Evolutionary conservation across 1,140 invertebrate species (phyloP).

Genomic region (Trachymyrmex septentrionalis): DNA sequence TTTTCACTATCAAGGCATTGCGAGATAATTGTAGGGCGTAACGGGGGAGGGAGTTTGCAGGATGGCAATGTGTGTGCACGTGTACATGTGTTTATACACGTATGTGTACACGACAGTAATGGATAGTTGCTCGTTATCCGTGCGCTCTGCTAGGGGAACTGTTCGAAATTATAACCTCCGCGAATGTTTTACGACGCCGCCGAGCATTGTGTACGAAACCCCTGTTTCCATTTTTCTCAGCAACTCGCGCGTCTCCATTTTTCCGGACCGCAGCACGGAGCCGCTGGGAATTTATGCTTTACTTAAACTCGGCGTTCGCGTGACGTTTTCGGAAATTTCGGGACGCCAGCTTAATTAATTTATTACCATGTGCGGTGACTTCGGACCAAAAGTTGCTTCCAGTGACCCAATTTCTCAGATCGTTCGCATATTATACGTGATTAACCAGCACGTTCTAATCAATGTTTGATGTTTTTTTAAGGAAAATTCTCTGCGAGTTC

Average conservation of each 20-base stretch:
- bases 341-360: conserved; percentile 56
- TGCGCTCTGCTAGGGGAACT: conserved; percentile 56
- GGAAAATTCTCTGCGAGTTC: background rate
- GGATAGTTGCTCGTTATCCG: conserved; percentile 72
- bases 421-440: conserved; percentile 9
- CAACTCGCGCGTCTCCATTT: conserved; percentile 48
- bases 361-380: conserved; percentile 44
- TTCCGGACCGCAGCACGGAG: conserved; percentile 15
- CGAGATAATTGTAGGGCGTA: conserved; percentile 68
- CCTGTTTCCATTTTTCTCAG: conserved; percentile 46
- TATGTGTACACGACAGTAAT: conserved; percentile 59
- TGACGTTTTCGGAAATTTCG: conserved; percentile 56
- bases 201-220: conserved; percentile 49
- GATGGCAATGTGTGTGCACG: background rate
- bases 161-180: conserved; percentile 72
- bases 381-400: conserved; percentile 20
- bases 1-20: conserved; percentile 68
- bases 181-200: conserved; percentile 63
- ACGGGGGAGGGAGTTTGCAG: conserved; percentile 18
- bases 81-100: background rate
- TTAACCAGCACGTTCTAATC: conserved; percentile 34
- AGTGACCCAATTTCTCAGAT: conserved; percentile 40
- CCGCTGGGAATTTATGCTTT: conserved; percentile 59
- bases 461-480: conserved; percentile 34
- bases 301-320: conserved; percentile 38